phyloP scores from a whole-genome alignment of 2,888 invertebrate genomes.

The Cordilura impudica region DNA sequence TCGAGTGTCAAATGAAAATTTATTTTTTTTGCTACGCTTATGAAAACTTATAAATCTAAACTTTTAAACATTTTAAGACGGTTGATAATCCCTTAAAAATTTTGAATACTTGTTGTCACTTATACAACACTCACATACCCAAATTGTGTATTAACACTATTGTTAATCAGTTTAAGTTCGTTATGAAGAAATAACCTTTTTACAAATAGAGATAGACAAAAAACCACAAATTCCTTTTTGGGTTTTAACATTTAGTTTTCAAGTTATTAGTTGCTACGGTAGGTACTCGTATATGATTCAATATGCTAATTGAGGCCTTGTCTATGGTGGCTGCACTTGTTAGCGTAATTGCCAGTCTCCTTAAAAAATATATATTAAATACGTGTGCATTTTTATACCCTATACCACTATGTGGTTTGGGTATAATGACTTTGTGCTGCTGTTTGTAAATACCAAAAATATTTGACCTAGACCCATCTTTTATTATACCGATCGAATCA shows the following conservation, averaged over 20 bases:
- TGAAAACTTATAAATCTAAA: neutral
- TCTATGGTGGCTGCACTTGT: conserved; percentile 53
- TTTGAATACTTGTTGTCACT: neutral
- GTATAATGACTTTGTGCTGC: too few species aligned
- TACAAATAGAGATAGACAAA: neutral
- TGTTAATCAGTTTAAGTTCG: conserved; percentile 31
- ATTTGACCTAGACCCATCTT: too few species aligned
- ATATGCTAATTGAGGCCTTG: conserved; percentile 57
- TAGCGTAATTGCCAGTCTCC: conserved; percentile 36
- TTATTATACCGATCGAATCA: too few species aligned
- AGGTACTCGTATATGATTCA: conserved; percentile 9
- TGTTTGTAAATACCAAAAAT: too few species aligned
- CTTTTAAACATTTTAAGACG: conserved; percentile 21
- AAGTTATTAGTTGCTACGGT: neutral
- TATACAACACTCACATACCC: conserved; percentile 43
- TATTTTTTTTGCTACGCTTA: conserved; percentile 37
- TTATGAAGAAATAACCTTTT: neutral
- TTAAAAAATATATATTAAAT: conserved; percentile 7
- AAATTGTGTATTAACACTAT: conserved; percentile 3
- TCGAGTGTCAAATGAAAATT: conserved; percentile 20
- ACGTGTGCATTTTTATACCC: conserved; percentile 13
- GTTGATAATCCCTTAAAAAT: conserved; percentile 39
- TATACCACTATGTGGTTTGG: too few species aligned
- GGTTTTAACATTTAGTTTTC: neutral
- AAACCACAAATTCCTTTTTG: conserved; percentile 4